Base-by-base conservation (phyloP, 2,113 vertebrate species). In the Anser cygnoides region DNA sequence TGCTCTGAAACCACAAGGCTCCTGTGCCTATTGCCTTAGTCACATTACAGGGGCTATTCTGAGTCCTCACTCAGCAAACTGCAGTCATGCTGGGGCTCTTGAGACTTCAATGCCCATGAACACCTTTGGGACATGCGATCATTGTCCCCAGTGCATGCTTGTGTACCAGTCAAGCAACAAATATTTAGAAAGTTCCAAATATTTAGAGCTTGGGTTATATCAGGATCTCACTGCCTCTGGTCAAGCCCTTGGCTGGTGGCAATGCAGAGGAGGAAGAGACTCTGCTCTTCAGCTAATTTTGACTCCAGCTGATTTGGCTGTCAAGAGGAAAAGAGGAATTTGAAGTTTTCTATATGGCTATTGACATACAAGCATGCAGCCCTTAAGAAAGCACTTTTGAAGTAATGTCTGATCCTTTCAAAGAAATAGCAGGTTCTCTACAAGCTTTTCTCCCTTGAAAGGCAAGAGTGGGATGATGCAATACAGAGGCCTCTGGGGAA, bases 21-120 rank as follows among this genome's bases (percentile, higher is more conserved):
- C 15, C 44, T 68, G 29, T 26, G 23, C 26, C 41, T 52, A 4
- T 28, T 0, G 0, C n/a, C 62, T 72, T 49, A 12, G 6, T 26
- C 54, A 58, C 0, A 1, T 9, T 9, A 4, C 3, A 1, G 5
- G 22, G 25, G 26, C n/a, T 6, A 2, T 39, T 83, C 44, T 57
- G 65, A 71, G 58, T 11, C 41, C 28, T 62, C 6, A 2, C 33
- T 75, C 63, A n/a, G 61, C 46, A 70, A 54, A 46, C 35, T 29
- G 3, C 17, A 39, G 26, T 49, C 26, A 4, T 14, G 6, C 1
- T 22, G 63, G 35, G 55, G 35, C 7, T 83, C 29, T 49, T 84
- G 35, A 20, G 70, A 33, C 22, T 67, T 4, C 26, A 14, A 0
- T 2, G 26, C 39, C 52, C 49, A 9, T 2, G 28, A 72, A 17